Evolutionary conservation across 2,797 vertebrate species (phyloP), one percentile per base, ranked within the genome.

Genomic region (Pristis pectinata): DNA sequence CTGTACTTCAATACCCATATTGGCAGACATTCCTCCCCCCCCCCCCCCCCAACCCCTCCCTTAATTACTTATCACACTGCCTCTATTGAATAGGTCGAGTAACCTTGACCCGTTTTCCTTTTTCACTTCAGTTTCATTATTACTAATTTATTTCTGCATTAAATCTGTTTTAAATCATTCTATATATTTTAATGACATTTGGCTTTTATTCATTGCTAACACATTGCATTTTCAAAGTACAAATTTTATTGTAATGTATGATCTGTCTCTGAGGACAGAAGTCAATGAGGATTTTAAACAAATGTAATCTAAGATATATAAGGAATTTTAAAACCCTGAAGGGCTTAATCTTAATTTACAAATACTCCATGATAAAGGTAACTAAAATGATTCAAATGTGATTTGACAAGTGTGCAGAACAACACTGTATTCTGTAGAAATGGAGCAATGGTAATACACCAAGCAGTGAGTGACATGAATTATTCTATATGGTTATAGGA

Each of bases 101-200:
- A 74, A 49, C 34, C 6, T 76, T 76, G 92, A 30, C 70, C 92
- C 30, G 30, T 11, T 76, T 94, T 53, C 70, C 67, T 76, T 53
- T 67, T 67, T 91, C 44, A 72, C 4, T 76, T 76, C 92, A 93
- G 13, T 27, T 76, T 72, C 41, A 93, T 67, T 70, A 41, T 70
- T 93, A 49, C 67, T 49, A 44, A 72, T 72, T 76, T 76, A 94
- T 91, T 67, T 67, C 64, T 41, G 87, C 37, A 24, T 74, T 94
- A 76, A 49, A 74, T 94, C 44, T 94, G 92, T 76, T 94, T 94
- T 67, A 76, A 76, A 94, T 94, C 92, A 94, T 94, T 76, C 70
- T n/a, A 67, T 34, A 76, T 24, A 94, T 94, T 94, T 34, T 74
- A 94, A 76, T n/a, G 41, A 94, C 70, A 19, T 53, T 53, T 49